Evolutionary conservation across 2,797 vertebrate species (phyloP).

Genomic region (Eremophila alpestris): DNA sequence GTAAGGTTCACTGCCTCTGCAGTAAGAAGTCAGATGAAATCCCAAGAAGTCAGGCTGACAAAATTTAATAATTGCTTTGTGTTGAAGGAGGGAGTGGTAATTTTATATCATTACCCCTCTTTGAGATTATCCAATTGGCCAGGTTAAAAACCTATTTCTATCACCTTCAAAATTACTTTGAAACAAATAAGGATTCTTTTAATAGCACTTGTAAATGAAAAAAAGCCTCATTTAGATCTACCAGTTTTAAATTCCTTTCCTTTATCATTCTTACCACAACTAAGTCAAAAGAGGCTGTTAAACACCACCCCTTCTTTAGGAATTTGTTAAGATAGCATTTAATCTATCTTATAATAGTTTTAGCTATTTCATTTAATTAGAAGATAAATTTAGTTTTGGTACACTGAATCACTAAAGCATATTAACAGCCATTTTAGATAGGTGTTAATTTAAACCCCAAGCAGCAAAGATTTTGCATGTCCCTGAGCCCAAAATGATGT

Average conservation of each 20-base stretch:
- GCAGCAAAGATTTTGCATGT: background rate
- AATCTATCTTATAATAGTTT: background rate
- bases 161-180: background rate
- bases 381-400: constrained; percentile 6
- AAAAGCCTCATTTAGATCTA: background rate
- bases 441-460: background rate
- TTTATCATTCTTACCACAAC: background rate
- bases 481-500: background rate
- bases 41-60: background rate
- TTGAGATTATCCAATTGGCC: background rate
- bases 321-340: background rate
- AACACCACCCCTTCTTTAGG: background rate
- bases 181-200: background rate
- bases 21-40: background rate
- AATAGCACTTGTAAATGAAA: background rate
- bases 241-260: background rate
- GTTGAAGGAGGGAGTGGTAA: background rate
- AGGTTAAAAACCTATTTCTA: background rate
- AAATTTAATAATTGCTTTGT: background rate
- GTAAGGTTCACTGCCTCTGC: background rate
- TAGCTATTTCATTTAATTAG: background rate
- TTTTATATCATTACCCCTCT: background rate
- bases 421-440: background rate
- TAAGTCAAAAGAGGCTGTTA: background rate
- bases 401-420: background rate